A percentile compares a stretch with the other conserved stretches of the same genome.
phyloP scores from a whole-genome alignment of 1,140 invertebrate genomes.

The Papilio polytes region DNA sequence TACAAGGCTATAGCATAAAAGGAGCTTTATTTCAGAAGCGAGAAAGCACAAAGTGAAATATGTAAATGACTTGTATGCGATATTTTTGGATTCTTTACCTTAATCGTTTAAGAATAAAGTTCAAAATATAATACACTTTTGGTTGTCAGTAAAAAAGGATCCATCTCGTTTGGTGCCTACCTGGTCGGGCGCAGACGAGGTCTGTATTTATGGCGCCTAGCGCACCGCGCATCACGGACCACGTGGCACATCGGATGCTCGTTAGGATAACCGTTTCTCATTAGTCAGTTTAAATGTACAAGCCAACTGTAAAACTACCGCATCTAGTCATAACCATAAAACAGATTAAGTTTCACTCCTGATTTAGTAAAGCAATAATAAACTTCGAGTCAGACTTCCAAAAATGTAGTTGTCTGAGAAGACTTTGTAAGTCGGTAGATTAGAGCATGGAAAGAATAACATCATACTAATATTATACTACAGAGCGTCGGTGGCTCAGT shows the following conservation, averaged over 20 bases:
- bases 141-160: slow-evolving; percentile 75
- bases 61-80: slow-evolving; percentile 58
- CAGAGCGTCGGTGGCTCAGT: no score
- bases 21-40: slow-evolving; percentile 81
- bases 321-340: slow-evolving; percentile 5
- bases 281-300: slow-evolving; percentile 50
- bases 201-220: slow-evolving; percentile 81
- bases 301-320: slow-evolving; percentile 35
- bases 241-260: slow-evolving; percentile 76
- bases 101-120: slow-evolving; percentile 46
- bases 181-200: slow-evolving; percentile 77
- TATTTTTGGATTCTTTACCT: slow-evolving; percentile 49
- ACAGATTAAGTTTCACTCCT: not conserved
- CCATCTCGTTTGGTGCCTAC: slow-evolving; percentile 82
- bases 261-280: slow-evolving; percentile 76
- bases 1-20: slow-evolving; percentile 66
- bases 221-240: slow-evolving; percentile 60
- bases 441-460: not conserved
- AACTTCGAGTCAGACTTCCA: not conserved
- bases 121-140: slow-evolving; percentile 48
- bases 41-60: slow-evolving; percentile 82
- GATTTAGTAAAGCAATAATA: not conserved
- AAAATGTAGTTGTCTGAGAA: no score
- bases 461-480: no score
- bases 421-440: no score